Evolutionary conservation across 2,888 invertebrate species (phyloP).

Genomic region (Acleris emargana): DNA sequence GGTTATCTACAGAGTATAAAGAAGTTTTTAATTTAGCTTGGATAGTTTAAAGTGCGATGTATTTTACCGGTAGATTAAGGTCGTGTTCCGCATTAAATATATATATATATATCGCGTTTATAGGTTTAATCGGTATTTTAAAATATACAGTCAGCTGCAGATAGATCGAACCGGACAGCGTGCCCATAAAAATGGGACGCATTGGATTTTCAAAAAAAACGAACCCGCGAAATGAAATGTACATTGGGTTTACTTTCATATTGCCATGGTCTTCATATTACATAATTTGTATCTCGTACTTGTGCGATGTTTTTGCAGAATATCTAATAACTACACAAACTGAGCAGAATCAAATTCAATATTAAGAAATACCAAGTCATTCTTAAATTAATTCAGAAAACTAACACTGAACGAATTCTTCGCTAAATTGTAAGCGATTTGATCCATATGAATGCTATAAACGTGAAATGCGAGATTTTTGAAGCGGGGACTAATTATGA

Average conservation of each 20-base stretch:
- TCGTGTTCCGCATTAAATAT: slow-evolving; percentile 1
- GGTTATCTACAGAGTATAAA: neutral
- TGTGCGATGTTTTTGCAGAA: too few species aligned
- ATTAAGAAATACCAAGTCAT: neutral
- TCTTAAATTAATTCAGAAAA: slow-evolving; percentile 3
- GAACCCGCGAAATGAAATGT: too few species aligned
- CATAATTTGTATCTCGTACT: too few species aligned
- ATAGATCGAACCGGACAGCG: too few species aligned
- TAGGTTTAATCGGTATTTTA: neutral
- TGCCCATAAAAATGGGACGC: too few species aligned
- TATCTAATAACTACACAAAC: too few species aligned
- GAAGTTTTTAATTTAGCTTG: neutral
- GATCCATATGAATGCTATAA: slow-evolving; percentile 28
- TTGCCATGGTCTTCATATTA: too few species aligned
- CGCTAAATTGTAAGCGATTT: slow-evolving; percentile 9
- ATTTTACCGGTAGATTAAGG: slow-evolving; percentile 10
- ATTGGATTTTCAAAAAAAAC: too few species aligned
- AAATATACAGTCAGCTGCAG: too few species aligned
- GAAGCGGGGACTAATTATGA: slow-evolving; percentile 14
- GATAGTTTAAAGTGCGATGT: neutral
- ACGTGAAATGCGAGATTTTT: slow-evolving; percentile 23
- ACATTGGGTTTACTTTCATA: too few species aligned
- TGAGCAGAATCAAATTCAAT: neutral
- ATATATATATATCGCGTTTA: too few species aligned
- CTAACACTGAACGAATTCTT: neutral